phyloP scores from a whole-genome alignment of 2,113 vertebrate species.

The Merops nubicus region DNA sequence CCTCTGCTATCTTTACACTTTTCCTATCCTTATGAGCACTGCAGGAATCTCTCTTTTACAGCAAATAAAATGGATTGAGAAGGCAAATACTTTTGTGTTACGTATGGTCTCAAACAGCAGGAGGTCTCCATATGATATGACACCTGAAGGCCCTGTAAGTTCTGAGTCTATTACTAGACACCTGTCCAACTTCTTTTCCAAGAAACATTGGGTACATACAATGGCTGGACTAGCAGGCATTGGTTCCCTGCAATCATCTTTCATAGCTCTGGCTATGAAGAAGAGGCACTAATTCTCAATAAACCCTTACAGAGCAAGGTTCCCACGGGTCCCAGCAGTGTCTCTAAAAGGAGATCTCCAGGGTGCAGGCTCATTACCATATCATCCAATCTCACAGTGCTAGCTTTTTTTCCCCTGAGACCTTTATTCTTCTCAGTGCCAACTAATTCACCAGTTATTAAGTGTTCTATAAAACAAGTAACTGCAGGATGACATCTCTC shows the following conservation, averaged over 20 bases:
- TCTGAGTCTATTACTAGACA: conserved; percentile 59
- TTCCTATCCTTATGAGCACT: conserved; percentile 17
- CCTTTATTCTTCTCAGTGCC: neutral
- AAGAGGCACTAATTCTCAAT: conserved; percentile 19
- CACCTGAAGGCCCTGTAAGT: conserved; percentile 25
- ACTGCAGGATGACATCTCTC: conserved; percentile 1
- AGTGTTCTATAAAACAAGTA: conserved; percentile 19
- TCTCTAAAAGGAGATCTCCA: conserved; percentile 28
- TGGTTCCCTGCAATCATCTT: conserved; percentile 30
- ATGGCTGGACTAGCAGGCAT: conserved; percentile 10
- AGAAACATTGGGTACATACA: conserved; percentile 23
- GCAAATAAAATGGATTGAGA: conserved; percentile 47
- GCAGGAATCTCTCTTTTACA: conserved; percentile 38
- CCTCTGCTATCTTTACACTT: conserved; percentile 1
- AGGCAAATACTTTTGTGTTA: conserved; percentile 56
- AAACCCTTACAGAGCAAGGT: neutral
- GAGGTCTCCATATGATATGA: conserved; percentile 5
- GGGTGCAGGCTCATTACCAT: conserved; percentile 51
- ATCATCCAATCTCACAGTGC: neutral
- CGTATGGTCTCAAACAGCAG: conserved; percentile 33
- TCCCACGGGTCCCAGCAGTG: conserved; percentile 22
- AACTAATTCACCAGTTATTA: conserved; percentile 38
- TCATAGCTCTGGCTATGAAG: conserved; percentile 39
- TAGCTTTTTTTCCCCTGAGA: neutral
- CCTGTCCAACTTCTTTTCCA: conserved; percentile 28